Percentiles rank a stretch among this genome's conserved stretches.
Evolutionary conservation across 2,113 vertebrate genomes (phyloP).

Genomic region (Pontoporia blainvillei): DNA sequence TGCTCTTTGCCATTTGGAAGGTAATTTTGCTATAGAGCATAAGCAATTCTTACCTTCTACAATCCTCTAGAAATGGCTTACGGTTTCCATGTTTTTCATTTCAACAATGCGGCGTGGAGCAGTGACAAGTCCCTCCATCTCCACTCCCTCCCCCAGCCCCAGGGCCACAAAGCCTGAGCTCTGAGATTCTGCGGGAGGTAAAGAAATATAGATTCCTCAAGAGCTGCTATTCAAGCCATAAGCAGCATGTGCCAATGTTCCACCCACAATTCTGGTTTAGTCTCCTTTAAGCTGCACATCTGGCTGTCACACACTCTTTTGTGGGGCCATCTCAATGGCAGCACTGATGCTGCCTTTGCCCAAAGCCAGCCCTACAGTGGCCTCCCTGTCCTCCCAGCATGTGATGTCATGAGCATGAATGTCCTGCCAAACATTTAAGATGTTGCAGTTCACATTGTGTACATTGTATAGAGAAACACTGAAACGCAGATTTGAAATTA

Average conservation of each 20-base stretch:
- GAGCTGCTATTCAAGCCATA: constrained; percentile 59
- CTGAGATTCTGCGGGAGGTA: constrained; percentile 19
- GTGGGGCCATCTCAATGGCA: constrained; percentile 80
- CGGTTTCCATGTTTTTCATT: neutral
- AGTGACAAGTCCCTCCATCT: constrained; percentile 69
- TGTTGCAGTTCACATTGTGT: constrained; percentile 67
- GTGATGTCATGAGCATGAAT: constrained; percentile 82
- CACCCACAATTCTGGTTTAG: constrained; percentile 75
- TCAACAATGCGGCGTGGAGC: constrained; percentile 42
- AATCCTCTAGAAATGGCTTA: neutral
- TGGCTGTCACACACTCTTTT: constrained; percentile 76
- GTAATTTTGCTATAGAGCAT: too few species aligned
- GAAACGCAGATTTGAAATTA: neutral
- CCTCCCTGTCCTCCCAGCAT: constrained; percentile 77
- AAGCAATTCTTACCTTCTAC: neutral
- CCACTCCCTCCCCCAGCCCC: constrained; percentile 37
- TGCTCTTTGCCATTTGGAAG: neutral
- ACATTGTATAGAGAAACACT: constrained; percentile 66
- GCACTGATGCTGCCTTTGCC: constrained; percentile 67
- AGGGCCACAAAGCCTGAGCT: constrained; percentile 46
- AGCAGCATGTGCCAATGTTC: constrained; percentile 55
- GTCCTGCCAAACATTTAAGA: constrained; percentile 80
- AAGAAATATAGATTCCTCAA: constrained; percentile 58
- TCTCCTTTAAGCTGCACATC: constrained; percentile 79
- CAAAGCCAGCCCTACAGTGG: constrained; percentile 61